Percentiles rank a stretch among this genome's conserved stretches.
Conservation (phyloP, 2,113 vertebrate species). For the Orycteropus afer region DNA sequence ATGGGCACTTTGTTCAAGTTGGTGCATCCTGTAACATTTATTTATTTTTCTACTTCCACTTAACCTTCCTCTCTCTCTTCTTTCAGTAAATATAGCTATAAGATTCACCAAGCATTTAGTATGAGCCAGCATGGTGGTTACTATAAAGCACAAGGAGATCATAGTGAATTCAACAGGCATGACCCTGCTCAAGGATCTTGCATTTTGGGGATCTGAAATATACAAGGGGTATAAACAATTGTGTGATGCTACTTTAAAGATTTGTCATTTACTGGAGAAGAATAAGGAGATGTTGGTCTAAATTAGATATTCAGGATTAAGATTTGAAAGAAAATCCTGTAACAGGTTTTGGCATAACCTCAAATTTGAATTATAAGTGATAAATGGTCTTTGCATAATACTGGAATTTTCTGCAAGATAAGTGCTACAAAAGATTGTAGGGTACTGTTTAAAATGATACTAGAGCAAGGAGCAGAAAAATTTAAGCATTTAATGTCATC, state of each 20-base stretch:
- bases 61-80: not conserved
- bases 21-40: not conserved
- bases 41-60: not conserved
- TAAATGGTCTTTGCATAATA: constrained; percentile 27
- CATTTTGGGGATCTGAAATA: not conserved
- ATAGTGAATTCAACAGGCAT: not conserved
- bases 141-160: not conserved
- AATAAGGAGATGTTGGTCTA: not conserved
- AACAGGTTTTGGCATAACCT: not conserved
- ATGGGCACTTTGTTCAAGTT: not conserved
- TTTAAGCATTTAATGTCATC: constrained; percentile 8
- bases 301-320: constrained; percentile 14
- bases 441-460: constrained; percentile 38
- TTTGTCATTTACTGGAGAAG: not conserved
- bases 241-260: not conserved
- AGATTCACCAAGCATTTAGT: not conserved
- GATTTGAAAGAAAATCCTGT: constrained; percentile 33
- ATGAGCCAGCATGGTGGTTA: not conserved
- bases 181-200: not conserved
- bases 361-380: constrained; percentile 14
- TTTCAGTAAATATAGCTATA: not conserved
- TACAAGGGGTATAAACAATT: not conserved
- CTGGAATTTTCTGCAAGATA: not conserved
- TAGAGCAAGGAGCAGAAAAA: constrained; percentile 24
- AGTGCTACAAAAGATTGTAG: not conserved